Base-by-base conservation (phyloP, 2,888 invertebrate genomes). In the Tromatobia lineatoria region DNA sequence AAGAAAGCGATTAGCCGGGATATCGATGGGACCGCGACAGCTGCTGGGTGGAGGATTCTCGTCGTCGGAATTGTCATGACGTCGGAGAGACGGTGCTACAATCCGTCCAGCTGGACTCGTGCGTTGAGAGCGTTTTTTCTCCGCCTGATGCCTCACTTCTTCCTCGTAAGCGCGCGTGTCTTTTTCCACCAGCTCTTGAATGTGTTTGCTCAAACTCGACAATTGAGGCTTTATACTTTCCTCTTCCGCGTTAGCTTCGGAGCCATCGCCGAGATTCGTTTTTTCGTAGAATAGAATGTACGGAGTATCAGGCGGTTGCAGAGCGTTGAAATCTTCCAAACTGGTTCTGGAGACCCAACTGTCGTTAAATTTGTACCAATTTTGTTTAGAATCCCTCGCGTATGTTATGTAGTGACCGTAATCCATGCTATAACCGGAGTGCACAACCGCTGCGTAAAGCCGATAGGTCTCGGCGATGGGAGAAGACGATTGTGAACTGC, bases 341-440 rank as follows among this genome's bases (percentile, higher is more conserved):
- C 95, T 95, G 15, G 96, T 95, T 54, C 94, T 92, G 0, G 95
- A 95, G 0, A 98, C 97, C n/a, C 95, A 94, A 82, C 96, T 96
- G 89, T 98, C 98, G 91, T 98, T 97, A 91, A 97, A 97, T 90
- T 96, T 95, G 92, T 96, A 97, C 98, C 98, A 98, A 76, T 94
- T 94, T 47, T 95, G 94, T 78, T 94, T 94, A 20, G 93, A 94
- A 90, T 97, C 97, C 47, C 96, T 95, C 0, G 97, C 97, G 82
- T 97, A 96, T 0, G 98, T 97, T 92, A 97, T 98, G 92, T 98
- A 98, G 92, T 98, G 98, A 0, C 98, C 98, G 0, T 97, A 97
- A 91, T 98, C 97, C 86, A 97, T 96, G 71, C 96, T 97, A 25
- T 96, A 95, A 1, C 98, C 98, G 0, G 96, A 96, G 93, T 98